phyloP scores from a whole-genome alignment of 2,113 vertebrate species.

The Speoplatyrhinus poulsoni region DNA sequence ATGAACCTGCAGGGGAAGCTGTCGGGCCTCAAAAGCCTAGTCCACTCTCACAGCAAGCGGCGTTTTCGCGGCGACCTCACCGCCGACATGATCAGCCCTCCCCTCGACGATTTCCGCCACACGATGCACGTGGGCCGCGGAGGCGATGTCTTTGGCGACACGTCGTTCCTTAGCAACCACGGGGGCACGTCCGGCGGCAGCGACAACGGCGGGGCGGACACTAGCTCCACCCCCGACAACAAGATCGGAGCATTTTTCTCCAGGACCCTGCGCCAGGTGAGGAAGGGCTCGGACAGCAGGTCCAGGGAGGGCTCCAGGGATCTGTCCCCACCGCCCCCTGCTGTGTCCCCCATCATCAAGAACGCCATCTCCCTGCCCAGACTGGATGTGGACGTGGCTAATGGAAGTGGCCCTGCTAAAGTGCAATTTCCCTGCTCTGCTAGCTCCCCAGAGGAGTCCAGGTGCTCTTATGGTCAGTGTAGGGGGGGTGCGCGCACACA shows the following conservation, averaged over 20 bases:
- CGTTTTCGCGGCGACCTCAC: slow-evolving; percentile 85
- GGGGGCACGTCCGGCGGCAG: slow-evolving; percentile 72
- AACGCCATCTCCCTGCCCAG: slow-evolving; percentile 92
- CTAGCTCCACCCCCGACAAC: slow-evolving; percentile 65
- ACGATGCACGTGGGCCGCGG: slow-evolving; percentile 97
- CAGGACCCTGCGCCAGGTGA: slow-evolving; percentile 86
- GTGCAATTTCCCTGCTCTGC: slow-evolving; percentile 80
- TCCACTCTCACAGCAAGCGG: slow-evolving; percentile 86
- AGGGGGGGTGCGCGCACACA: background rate
- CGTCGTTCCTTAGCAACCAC: slow-evolving; percentile 95
- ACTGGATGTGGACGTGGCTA: slow-evolving; percentile 76
- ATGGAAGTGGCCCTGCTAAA: slow-evolving; percentile 73
- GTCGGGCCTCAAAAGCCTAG: slow-evolving; percentile 87
- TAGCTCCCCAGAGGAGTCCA: slow-evolving; percentile 74
- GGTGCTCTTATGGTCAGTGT: slow-evolving; percentile 84
- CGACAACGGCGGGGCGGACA: slow-evolving; percentile 66
- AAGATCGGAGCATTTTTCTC: slow-evolving; percentile 83
- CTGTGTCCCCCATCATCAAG: slow-evolving; percentile 94
- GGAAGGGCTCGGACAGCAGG: slow-evolving; percentile 78
- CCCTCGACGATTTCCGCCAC: slow-evolving; percentile 94
- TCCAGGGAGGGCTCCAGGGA: slow-evolving; percentile 65
- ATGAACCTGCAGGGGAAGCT: slow-evolving; percentile 96
- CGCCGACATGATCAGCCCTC: slow-evolving; percentile 95
- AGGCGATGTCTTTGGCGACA: slow-evolving; percentile 94
- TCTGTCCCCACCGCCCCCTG: slow-evolving; percentile 81